Conservation (phyloP, 2,797 vertebrate species). For the Ptychobarbus kaznakovi region DNA sequence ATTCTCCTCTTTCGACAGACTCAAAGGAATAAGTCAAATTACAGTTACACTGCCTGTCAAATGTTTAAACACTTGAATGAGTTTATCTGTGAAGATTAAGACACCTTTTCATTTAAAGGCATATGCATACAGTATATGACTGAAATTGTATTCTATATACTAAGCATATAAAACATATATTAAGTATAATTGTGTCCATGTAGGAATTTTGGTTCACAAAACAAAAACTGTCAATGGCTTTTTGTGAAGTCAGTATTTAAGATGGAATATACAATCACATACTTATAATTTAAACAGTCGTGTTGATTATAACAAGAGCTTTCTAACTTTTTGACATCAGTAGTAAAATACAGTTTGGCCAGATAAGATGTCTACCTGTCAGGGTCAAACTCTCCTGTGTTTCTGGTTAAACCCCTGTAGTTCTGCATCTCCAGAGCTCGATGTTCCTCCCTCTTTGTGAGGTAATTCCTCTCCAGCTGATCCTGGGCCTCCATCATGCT, state of each 20-base stretch:
- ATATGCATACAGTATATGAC: neutral
- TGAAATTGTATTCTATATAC: neutral
- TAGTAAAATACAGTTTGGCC: neutral
- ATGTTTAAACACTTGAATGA: neutral
- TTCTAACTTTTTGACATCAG: neutral
- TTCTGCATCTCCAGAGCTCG: constrained; percentile 82
- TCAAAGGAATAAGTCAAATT: neutral
- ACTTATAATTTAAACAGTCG: neutral
- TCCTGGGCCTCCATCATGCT: constrained; percentile 84
- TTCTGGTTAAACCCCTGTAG: constrained; percentile 75
- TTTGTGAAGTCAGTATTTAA: neutral
- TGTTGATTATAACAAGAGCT: neutral
- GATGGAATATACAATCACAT: neutral
- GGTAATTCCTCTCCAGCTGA: constrained; percentile 85
- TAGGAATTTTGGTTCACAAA: neutral
- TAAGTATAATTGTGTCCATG: neutral
- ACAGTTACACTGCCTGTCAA: neutral
- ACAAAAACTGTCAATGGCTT: neutral
- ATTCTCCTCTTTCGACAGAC: neutral
- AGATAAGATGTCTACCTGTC: constrained; percentile 69
- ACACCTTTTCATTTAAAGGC: neutral
- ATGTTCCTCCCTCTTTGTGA: constrained; percentile 84
- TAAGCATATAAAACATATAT: neutral
- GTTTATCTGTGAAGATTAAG: neutral
- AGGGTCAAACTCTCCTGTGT: constrained; percentile 82